Evolutionary conservation across 2,888 invertebrate genomes (phyloP), one percentile per base, ranked within the genome.

Genomic region (Opisthograptis luteolata): DNA sequence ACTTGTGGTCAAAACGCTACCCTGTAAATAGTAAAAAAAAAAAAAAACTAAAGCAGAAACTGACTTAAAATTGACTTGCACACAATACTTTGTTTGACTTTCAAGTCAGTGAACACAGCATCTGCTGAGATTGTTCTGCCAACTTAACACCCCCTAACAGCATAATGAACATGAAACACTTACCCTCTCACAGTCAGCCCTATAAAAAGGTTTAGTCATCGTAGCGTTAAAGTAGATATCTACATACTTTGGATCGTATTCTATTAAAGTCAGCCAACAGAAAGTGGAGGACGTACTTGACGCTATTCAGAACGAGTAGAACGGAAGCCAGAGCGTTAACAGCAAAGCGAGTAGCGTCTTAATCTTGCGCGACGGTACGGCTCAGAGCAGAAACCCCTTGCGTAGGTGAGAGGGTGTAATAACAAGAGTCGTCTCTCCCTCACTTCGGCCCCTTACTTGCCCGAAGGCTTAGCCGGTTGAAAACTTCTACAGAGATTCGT

Each of bases 331-430:
- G 70, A 76, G 81, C 75, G 81, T 82, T 84, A 81, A 85, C 79
- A 81, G 79, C 77, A 77, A 84, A 82, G 79, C 77, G 71, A 79
- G 71, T 67, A 84, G 82, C 81, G 74, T 84, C 87, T 87, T 87
- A 88, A 88, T 87, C 84, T 87, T 77, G 76, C 74, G 78, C 83
- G 84, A 84, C 84, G 81, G 82, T 76, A 79, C 69, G 70, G 77
- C 77, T 85, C 74, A 69, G 70, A 81, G 76, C 73, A 72, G 81
- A 80, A 81, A 80, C 81, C 81, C 80, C 85, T 83, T 82, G 79
- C 84, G 81, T 86, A 85, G 87, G 86, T 85, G 87, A 87, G 84
- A 86, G 86, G 85, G 88, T 87, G 87, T 87, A 86, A 87, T 88
- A 89, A 88, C 87, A 87, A 82, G 83, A 81, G 78, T 71, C 68